Base-by-base conservation (phyloP, 2,797 vertebrate species). In the Labeo calbasu region DNA sequence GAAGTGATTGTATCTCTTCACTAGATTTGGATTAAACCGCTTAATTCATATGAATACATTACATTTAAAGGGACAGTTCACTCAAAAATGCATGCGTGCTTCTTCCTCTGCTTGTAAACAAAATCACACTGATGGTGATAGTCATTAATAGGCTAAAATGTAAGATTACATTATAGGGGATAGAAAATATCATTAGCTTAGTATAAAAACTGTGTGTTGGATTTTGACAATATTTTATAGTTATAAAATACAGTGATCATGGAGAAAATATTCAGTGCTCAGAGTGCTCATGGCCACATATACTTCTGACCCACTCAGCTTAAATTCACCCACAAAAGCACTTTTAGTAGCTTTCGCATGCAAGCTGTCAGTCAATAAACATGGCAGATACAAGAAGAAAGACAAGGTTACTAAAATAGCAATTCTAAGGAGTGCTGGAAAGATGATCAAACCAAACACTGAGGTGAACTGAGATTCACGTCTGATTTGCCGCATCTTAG, bases 261-360 rank as follows among this genome's bases (percentile, higher is more conserved):
- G 55, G 21, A 57, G 32, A 59, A 43, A 43, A 77, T 17, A 25
- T 77, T 43, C 36, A 43, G 3, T 17, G 21, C 21, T 76, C 13
- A 76, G 36, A 21, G 51, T 12, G 2, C 25, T 55, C 50, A 55
- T 75, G 51, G 51, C 72, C 72, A n/a, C 6, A 21, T 36, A 14
- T 36, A n/a, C 2, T n/a, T 55, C 28, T 75, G 50, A 36, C 17
- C 3, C 17, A 75, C 19, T 75, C 72, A 75, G 19, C 28, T 21
- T 19, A 55, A 75, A 75, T 55, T 55, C 28, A 55, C 11, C 9
- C 0, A 11, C 19, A 75, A 55, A 55, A 75, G 28, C 28, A 36
- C 6, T 55, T 73, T 75, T 75, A 40, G 40, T n/a, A 75, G 19
- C 72, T 75, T 55, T n/a, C 28, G 21, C 50, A 40, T 75, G 51